These are phyloP conservation scores for Ibycter americanus DNA, from an alignment of 2,797 vertebrate genomes.

Conservation along the genomic window DNA sequence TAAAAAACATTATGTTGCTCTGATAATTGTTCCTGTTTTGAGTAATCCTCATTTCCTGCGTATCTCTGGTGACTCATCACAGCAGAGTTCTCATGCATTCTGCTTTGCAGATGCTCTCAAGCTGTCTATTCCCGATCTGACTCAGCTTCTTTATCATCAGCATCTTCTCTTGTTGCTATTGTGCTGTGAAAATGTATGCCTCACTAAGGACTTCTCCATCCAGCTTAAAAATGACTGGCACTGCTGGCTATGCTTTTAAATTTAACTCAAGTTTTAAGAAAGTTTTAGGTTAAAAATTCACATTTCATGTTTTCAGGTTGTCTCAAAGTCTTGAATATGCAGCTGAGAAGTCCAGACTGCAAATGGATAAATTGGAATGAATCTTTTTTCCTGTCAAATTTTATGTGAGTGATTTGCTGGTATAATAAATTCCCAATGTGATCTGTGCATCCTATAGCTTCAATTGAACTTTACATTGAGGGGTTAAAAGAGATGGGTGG, in stretches of 20 bases:
- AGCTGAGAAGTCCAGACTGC: not conserved
- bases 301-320: not conserved
- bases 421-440: not conserved
- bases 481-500: not conserved
- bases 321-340: not conserved
- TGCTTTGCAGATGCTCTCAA: conserved; percentile 45
- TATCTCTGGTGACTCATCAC: conserved; percentile 33
- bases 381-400: not conserved
- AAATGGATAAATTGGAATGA: not conserved
- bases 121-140: not conserved
- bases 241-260: not conserved
- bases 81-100: not conserved
- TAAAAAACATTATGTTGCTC: conserved; percentile 14
- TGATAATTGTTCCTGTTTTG: conserved; percentile 56
- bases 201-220: not conserved
- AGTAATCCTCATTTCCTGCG: conserved; percentile 39
- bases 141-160: conserved; percentile 15
- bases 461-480: not conserved
- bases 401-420: not conserved
- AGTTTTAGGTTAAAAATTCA: not conserved
- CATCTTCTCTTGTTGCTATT: not conserved
- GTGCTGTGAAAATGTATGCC: not conserved
- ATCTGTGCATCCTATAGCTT: not conserved
- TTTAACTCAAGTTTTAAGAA: not conserved
- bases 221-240: not conserved